These are phyloP conservation scores for Aproaerema taeniolella DNA, from an alignment of 2,888 invertebrate genomes.

Conservation along the genomic window DNA sequence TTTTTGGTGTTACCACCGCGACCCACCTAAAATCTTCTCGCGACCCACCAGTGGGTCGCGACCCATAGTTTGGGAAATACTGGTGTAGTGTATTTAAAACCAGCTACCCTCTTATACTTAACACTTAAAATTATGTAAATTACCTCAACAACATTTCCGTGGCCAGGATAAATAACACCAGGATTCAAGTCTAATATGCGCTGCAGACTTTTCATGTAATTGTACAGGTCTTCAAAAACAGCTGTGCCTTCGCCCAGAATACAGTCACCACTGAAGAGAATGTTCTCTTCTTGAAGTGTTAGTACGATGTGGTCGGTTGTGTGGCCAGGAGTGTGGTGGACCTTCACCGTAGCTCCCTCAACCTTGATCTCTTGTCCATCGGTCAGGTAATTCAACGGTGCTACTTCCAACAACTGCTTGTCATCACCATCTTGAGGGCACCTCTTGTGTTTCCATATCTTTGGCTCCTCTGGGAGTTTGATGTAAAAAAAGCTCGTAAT, in stretches of 20 bases:
- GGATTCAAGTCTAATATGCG: conserved; percentile 86
- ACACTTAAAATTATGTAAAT: neutral
- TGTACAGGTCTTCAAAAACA: conserved; percentile 94
- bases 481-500: no score
- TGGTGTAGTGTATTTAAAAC: no score
- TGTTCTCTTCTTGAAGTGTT: conserved; percentile 86
- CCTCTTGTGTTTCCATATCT: conserved; percentile 84
- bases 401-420: conserved; percentile 60
- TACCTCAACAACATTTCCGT: conserved; percentile 89
- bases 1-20: no score
- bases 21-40: no score
- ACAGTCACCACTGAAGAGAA: conserved; percentile 96
- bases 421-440: conserved; percentile 62
- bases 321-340: conserved; percentile 87
- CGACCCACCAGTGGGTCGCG: no score
- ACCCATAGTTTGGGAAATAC: no score
- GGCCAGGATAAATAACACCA: conserved; percentile 91
- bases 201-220: conserved; percentile 92
- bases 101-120: no score
- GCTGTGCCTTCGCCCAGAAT: conserved; percentile 96
- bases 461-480: conserved; percentile 51
- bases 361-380: conserved; percentile 87
- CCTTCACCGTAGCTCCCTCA: conserved; percentile 89
- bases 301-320: conserved; percentile 94
- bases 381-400: conserved; percentile 75